phyloP scores from a whole-genome alignment of 2,113 vertebrate genomes.

The Globicephala melas region DNA sequence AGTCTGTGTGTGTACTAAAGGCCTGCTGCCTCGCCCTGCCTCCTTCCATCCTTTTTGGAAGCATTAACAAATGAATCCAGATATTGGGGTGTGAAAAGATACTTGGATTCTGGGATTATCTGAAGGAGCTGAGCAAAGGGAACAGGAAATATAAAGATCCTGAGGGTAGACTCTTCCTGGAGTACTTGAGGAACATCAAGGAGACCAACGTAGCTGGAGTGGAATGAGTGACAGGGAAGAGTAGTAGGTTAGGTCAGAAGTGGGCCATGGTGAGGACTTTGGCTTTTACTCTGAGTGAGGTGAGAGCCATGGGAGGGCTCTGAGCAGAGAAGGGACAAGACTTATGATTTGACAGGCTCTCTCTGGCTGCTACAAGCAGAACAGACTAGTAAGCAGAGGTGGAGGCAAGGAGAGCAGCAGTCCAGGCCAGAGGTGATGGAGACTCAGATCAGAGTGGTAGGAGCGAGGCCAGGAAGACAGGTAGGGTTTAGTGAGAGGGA shows the following conservation, averaged over 20 bases:
- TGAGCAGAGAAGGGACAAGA: neutral
- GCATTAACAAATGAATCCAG: neutral
- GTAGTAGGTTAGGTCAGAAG: neutral
- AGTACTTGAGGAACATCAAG: neutral
- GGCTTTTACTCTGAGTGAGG: neutral
- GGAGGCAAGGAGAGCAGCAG: neutral
- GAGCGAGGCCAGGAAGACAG: neutral
- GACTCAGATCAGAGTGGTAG: neutral
- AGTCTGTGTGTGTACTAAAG: neutral
- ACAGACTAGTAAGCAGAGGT: neutral
- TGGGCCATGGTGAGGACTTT: neutral
- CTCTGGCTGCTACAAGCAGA: neutral
- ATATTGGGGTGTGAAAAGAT: neutral
- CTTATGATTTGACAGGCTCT: neutral
- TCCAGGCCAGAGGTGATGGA: neutral
- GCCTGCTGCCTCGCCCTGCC: neutral
- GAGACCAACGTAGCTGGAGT: neutral
- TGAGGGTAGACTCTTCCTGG: neutral
- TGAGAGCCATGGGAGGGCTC: neutral
- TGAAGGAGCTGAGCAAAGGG: neutral
- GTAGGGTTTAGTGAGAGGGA: neutral
- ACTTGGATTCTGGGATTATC: slow-evolving; percentile 8
- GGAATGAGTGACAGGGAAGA: neutral
- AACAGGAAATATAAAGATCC: neutral
- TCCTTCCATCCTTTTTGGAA: slow-evolving; percentile 7